phyloP scores from a whole-genome alignment of 2,113 vertebrate genomes.

The Tapirus terrestris region DNA sequence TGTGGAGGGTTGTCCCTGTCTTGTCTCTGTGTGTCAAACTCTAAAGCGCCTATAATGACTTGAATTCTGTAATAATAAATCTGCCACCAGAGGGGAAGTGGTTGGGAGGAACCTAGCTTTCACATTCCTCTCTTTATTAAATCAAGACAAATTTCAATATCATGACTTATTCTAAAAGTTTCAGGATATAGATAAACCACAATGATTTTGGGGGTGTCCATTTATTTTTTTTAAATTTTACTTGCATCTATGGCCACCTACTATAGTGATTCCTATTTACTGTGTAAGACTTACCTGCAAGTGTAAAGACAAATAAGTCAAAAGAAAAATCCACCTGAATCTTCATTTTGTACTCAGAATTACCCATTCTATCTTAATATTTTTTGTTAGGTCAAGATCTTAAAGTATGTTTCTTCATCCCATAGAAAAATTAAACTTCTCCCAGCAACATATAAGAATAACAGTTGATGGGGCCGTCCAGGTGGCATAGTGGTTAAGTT shows the following conservation, averaged over 20 bases:
- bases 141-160: neutral
- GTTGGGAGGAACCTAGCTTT: accelerated
- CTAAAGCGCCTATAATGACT: neutral
- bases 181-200: neutral
- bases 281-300: neutral
- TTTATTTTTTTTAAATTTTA: neutral
- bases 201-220: neutral
- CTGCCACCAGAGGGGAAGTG: accelerated
- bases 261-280: neutral
- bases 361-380: neutral
- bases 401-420: neutral
- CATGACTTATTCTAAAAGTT: neutral
- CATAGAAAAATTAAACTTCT: neutral
- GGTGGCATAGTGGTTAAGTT: too few species aligned
- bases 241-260: neutral
- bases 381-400: neutral
- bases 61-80: neutral
- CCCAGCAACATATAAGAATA: neutral
- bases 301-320: neutral
- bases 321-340: neutral
- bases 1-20: neutral
- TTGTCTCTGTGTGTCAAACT: neutral
- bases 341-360: neutral
- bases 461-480: too few species aligned
- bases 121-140: neutral